A percentile compares a stretch with the other conserved stretches of the same genome.
phyloP scores from a whole-genome alignment of 1,140 invertebrate genomes.

The Leptinotarsa undecemlineata region DNA sequence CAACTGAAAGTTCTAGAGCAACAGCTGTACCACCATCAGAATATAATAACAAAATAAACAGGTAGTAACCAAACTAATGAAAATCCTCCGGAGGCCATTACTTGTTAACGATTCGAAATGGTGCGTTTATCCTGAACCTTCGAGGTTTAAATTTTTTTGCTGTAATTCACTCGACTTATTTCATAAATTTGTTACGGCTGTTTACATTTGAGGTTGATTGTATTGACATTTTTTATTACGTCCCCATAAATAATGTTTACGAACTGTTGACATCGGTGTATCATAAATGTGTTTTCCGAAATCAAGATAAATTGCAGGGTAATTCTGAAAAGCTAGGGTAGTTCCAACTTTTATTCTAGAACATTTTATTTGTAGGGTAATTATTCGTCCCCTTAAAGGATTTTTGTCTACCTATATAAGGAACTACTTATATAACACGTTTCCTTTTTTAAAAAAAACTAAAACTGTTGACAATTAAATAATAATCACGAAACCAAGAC shows the following conservation, averaged over 20 bases:
- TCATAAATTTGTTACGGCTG: not conserved
- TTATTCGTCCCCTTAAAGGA: too few relatives aligned
- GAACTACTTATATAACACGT: not conserved
- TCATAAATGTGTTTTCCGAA: not conserved
- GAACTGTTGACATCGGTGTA: not conserved
- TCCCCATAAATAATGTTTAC: not conserved
- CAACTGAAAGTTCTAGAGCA: not conserved
- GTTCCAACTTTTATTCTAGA: too few relatives aligned
- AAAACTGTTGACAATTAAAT: too few relatives aligned
- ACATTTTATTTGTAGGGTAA: too few relatives aligned
- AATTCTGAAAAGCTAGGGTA: too few relatives aligned
- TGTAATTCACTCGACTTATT: not conserved
- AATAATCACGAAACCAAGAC: too few relatives aligned
- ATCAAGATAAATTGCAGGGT: not conserved
- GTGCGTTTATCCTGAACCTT: not conserved
- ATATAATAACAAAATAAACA: constrained; percentile 6
- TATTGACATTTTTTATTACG: not conserved
- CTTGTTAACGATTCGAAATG: not conserved
- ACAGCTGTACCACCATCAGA: constrained; percentile 1
- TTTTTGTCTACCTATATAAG: not conserved
- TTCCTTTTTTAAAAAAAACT: not conserved
- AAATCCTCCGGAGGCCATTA: not conserved
- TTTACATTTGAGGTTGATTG: constrained; percentile 6
- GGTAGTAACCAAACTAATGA: not conserved
- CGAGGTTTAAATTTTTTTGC: not conserved